Base-by-base conservation (phyloP, 2,797 vertebrate species). In the Acanthornis magna region DNA sequence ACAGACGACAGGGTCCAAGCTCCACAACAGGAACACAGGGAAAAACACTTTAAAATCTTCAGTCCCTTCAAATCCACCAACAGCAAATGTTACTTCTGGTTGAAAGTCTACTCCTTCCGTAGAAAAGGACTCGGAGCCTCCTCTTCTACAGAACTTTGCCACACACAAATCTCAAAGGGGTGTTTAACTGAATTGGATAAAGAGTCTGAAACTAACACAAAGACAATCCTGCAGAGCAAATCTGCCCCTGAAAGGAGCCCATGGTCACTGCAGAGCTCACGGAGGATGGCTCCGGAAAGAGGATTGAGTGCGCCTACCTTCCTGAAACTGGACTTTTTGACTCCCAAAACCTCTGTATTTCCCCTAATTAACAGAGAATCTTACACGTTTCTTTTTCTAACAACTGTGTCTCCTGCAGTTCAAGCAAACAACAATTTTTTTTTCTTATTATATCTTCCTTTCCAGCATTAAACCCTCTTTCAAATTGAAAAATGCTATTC, bases 261-360 rank as follows among this genome's bases (percentile, higher is more conserved):
- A 2, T 0, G 36, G 25, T 21, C 66, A 13, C 21, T 5, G 50
- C 34, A 55, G 34, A 48, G 54, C 63, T 58, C 43, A 7, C 1
- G 17, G 34, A 73, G 26, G 14, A 51, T 7, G 27, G 34, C n/a
- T 78, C 82, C 22, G 27, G 1, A 10, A 48, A 23, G 36, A 7
- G 0, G 30, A 67, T 0, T 13, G 30, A 63, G 30, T 7, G 53
- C 0, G 0, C 27, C 47, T 34, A 21, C 55, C 43, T 23, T 40
- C 26, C 22, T 5, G 30, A n/a, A 62, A 36, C 21, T 32, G 40
- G 16, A 67, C 25, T 34, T 60, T 60, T 4, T 22, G 26, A 48
- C 29, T 63, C 34, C 16, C 17, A 25, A 57, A 48, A 23, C 10
- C 19, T 43, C 42, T 38, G 29, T 34, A 73, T 7, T 16, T 5